Evolutionary conservation across 2,113 vertebrate species (phyloP).

Genomic region (Melanotaenia duboulayi): DNA sequence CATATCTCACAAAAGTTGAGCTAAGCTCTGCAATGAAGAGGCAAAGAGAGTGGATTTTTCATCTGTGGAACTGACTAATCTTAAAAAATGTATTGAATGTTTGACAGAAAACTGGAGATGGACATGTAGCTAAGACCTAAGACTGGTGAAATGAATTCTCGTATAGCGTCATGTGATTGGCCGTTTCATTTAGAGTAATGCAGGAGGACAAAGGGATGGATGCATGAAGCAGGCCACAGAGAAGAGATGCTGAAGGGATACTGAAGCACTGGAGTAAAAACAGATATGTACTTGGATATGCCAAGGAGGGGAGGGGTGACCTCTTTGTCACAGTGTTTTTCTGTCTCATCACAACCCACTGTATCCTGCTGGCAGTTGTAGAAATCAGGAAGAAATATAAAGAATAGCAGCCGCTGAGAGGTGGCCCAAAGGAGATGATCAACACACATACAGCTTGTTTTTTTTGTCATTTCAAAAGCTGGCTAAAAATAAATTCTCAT

Average conservation of each 20-base stretch:
- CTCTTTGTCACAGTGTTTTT: slow-evolving; percentile 51
- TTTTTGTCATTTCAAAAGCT: slow-evolving; percentile 59
- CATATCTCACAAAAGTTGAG: background rate
- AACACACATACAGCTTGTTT: slow-evolving; percentile 50
- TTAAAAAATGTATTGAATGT: no score
- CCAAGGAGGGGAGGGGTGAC: slow-evolving; percentile 38
- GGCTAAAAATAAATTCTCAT: slow-evolving; percentile 66
- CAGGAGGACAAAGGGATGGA: slow-evolving; percentile 29
- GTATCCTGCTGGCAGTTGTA: slow-evolving; percentile 2
- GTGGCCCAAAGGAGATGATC: slow-evolving; percentile 19
- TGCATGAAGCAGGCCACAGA: slow-evolving; percentile 16
- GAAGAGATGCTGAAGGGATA: background rate
- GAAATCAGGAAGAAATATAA: slow-evolving; percentile 16
- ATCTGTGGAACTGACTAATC: no score
- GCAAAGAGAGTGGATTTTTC: no score
- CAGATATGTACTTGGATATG: slow-evolving; percentile 34
- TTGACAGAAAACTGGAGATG: no score
- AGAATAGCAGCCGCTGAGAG: background rate
- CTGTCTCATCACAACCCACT: slow-evolving; percentile 32
- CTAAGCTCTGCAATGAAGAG: background rate
- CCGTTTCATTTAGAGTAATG: slow-evolving; percentile 11
- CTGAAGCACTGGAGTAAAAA: slow-evolving; percentile 37
- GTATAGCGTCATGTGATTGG: slow-evolving; percentile 30
- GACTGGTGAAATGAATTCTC: no score
- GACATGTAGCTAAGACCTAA: no score